phyloP scores from a whole-genome alignment of 2,888 invertebrate species.

The Cryptocephalus moraei region DNA sequence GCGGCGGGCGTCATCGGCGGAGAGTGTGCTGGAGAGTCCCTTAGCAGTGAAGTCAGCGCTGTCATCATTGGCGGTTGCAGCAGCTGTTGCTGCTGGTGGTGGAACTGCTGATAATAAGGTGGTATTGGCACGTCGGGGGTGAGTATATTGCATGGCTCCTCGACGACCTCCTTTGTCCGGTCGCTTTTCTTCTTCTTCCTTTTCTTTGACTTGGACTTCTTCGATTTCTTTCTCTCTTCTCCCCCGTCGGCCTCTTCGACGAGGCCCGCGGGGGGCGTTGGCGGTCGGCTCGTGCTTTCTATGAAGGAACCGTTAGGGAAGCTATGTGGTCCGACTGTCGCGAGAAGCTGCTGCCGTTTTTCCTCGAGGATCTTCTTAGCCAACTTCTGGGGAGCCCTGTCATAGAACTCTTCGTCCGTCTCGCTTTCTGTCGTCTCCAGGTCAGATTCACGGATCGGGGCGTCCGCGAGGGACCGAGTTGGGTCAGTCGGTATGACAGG shows the following conservation, averaged over 20 bases:
- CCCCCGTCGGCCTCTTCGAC: conserved; percentile 36
- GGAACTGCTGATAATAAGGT: conserved; percentile 24
- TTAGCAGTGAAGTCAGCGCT: conserved; percentile 28
- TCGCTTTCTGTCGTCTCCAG: conserved; percentile 77
- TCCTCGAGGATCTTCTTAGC: conserved; percentile 64
- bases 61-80: conserved; percentile 17
- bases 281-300: conserved; percentile 50
- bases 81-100: conserved; percentile 10
- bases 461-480: conserved; percentile 34
- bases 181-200: conserved; percentile 43
- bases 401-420: conserved; percentile 83
- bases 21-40: conserved; percentile 24
- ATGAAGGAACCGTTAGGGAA: conserved; percentile 40
- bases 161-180: conserved; percentile 36
- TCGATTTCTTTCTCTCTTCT: conserved; percentile 48
- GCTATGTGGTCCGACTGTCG: conserved; percentile 50
- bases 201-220: conserved; percentile 46
- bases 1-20: conserved; percentile 11
- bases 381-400: conserved; percentile 66
- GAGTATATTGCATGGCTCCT: conserved; percentile 7
- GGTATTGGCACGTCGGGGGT: conserved; percentile 38
- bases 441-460: conserved; percentile 68
- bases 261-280: conserved; percentile 46
- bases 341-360: conserved; percentile 61
- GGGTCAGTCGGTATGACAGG: conserved; percentile 4